Percentiles rank a stretch among this genome's conserved stretches.
These are phyloP conservation scores for Diarsia brunnea DNA, from an alignment of 2,888 invertebrate genomes.

Conservation along the genomic window DNA sequence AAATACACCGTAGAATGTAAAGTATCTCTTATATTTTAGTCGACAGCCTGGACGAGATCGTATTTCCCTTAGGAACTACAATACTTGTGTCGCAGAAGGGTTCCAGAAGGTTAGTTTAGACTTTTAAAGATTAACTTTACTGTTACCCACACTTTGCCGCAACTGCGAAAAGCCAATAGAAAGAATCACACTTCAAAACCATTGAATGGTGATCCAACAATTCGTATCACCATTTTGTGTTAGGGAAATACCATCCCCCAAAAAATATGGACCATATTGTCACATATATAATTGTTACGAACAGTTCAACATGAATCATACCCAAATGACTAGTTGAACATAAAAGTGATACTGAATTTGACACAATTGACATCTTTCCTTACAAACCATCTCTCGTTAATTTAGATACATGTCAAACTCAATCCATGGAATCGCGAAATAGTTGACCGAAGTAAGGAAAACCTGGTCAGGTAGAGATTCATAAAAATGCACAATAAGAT, in stretches of 20 bases:
- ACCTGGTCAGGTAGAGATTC: no score
- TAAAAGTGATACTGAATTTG: neutral
- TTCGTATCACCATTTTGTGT: neutral
- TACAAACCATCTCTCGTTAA: neutral
- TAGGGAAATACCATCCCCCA: neutral
- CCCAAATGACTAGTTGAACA: neutral
- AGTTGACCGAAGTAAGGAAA: no score
- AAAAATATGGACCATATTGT: neutral
- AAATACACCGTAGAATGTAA: slow-evolving; percentile 73
- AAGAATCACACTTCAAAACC: no score
- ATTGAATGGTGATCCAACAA: neutral
- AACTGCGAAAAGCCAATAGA: neutral
- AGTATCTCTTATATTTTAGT: slow-evolving; percentile 68
- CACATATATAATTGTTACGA: neutral
- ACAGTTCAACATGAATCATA: neutral
- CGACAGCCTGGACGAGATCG: slow-evolving; percentile 50
- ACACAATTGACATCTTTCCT: neutral
- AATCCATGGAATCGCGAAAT: neutral
- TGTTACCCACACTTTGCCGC: neutral
- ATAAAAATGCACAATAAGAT: neutral
- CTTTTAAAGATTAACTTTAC: neutral
- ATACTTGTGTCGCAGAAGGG: neutral
- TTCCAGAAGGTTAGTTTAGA: slow-evolving; percentile 32
- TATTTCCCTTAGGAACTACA: slow-evolving; percentile 64
- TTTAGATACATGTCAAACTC: neutral